Evolutionary conservation across 2,888 invertebrate species (phyloP), one percentile per base, ranked within the genome.

Genomic region (Noctua janthe): DNA sequence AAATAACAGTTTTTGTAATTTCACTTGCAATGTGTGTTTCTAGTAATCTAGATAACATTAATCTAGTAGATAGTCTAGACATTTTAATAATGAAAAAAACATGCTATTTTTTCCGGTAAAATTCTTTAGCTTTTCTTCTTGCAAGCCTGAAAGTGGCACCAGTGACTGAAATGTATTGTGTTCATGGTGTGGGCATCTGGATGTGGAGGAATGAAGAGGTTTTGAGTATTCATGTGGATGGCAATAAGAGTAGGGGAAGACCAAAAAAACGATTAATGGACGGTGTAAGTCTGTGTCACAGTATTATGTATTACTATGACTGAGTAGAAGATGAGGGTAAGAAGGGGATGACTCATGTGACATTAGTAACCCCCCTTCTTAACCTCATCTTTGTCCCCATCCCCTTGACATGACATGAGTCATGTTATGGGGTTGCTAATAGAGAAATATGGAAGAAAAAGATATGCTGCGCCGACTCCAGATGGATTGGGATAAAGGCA

Each of bases 1-100:
- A 54, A 83, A 54, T 47, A 66, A 71, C 82, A 10, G 67, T 76
- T 67, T 71, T 67, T 51, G 8, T 35, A 43, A 54, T 47, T 39
- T 71, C 23, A n/a, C 59, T 66, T 67, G n/a, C 23, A 39, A 43
- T 62, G 69, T 74, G 11, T 23, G 15, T 49, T 8, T 49, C 5
- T 39, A 59, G 39, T 39, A 54, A 49, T 66, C 17, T 74, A 56
- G 29, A 49, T 49, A 23, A 56, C 23, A 20, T 11, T 11, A 15
- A 54, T 51, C 13, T 47, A 47, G 10, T 47, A 47, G 15, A 47
- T 47, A 35, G 8, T 56, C 49, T 69, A 43, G 29, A 29, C 17
- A 56, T 80, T 62, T 71, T 15, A 35, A 56, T 66, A 69, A 8
- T 20, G 20, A n/a, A 39, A 47, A 47, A 47, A 47, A 35, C 13